Percentiles rank a stretch among this genome's conserved stretches.
phyloP scores from a whole-genome alignment of 2,113 vertebrate genomes.

The Hyaena hyaena region DNA sequence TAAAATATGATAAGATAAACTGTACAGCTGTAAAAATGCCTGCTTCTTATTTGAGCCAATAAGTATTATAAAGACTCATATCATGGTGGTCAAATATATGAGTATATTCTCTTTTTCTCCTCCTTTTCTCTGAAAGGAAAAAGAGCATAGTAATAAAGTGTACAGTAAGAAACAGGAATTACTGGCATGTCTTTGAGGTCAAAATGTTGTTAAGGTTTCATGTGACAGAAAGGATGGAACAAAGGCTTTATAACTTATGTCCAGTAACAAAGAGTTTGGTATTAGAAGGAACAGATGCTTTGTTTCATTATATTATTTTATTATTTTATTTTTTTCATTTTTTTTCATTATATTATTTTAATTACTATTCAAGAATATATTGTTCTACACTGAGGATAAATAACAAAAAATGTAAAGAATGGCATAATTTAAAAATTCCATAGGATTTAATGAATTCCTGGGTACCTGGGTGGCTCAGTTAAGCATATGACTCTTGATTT shows the following conservation, averaged over 20 bases:
- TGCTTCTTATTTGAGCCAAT: background rate
- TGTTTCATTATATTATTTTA: background rate
- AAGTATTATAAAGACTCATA: background rate
- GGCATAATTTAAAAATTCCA: background rate
- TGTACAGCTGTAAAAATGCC: background rate
- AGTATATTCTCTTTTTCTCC: background rate
- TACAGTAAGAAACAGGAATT: background rate
- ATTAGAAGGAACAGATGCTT: background rate
- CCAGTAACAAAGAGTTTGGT: background rate
- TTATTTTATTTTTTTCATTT: too few species aligned
- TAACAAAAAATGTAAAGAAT: background rate
- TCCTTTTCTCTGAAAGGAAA: background rate
- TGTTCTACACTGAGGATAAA: background rate
- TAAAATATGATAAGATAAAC: background rate
- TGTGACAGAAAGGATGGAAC: background rate
- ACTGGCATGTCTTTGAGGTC: background rate
- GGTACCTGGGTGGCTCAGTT: too few species aligned
- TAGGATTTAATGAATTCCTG: background rate
- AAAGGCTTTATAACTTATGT: background rate
- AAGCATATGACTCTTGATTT: too few species aligned
- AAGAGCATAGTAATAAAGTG: background rate
- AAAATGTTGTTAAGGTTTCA: background rate
- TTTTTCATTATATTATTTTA: background rate
- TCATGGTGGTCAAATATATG: background rate
- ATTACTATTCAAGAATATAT: background rate